These are phyloP conservation scores for Syrmaticus mikado DNA, from an alignment of 2,113 vertebrate species.

Conservation along the genomic window DNA sequence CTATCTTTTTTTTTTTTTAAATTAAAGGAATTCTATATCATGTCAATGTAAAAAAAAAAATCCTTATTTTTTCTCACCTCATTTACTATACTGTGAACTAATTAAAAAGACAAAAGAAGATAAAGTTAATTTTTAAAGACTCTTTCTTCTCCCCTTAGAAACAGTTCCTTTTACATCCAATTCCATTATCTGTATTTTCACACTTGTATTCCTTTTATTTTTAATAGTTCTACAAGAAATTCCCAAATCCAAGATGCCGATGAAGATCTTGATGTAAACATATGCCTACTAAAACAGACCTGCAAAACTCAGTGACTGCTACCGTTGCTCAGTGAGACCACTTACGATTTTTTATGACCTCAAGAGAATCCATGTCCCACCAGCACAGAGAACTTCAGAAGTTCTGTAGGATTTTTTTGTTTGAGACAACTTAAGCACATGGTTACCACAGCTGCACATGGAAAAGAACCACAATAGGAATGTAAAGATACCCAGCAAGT, in stretches of 20 bases:
- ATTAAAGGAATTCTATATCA: background rate
- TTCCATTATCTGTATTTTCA: background rate
- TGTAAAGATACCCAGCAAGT: background rate
- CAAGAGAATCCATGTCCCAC: background rate
- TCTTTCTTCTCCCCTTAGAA: background rate
- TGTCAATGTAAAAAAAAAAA: conserved; percentile 4
- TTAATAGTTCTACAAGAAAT: background rate
- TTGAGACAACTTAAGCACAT: background rate
- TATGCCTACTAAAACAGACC: background rate
- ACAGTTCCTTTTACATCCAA: background rate
- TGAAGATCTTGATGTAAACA: background rate
- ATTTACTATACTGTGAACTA: background rate
- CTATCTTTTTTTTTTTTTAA: background rate
- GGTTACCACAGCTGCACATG: background rate
- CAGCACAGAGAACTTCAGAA: background rate
- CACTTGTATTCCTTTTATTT: background rate
- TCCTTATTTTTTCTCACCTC: background rate
- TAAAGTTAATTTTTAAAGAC: background rate
- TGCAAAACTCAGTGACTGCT: background rate
- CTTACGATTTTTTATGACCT: background rate
- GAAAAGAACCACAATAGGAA: background rate
- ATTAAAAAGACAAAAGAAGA: background rate
- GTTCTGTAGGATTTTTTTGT: background rate
- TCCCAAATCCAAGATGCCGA: background rate
- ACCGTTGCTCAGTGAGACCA: background rate